Conservation (phyloP, 2,113 vertebrate species). For the Cepphus grylle region DNA sequence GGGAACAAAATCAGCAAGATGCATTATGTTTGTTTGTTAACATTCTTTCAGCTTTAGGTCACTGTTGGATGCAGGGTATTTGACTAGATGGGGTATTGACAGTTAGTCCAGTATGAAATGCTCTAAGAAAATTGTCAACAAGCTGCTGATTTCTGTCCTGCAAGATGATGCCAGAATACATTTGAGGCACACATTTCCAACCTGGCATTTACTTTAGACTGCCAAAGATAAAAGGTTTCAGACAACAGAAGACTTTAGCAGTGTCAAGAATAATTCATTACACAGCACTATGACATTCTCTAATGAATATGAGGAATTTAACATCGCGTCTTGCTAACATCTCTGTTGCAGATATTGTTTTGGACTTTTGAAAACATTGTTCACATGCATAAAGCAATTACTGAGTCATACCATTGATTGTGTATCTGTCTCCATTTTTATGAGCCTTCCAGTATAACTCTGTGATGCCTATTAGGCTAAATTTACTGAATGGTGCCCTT, state of each 20-base stretch:
- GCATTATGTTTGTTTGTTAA: conserved; percentile 14
- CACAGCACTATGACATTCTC: conserved; percentile 22
- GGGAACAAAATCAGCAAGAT: not conserved
- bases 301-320: conserved; percentile 42
- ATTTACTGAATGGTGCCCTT: not conserved
- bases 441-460: not conserved
- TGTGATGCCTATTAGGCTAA: conserved; percentile 26
- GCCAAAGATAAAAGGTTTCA: conserved; percentile 57
- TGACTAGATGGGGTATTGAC: conserved; percentile 24
- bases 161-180: conserved; percentile 30
- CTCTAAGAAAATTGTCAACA: conserved; percentile 60
- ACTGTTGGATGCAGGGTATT: conserved; percentile 8
- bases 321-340: not conserved
- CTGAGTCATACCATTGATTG: conserved; percentile 24
- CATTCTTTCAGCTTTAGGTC: not conserved
- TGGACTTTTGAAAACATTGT: conserved; percentile 18
- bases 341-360: conserved; percentile 36
- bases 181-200: not conserved
- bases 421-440: conserved; percentile 17
- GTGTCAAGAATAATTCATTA: conserved; percentile 44
- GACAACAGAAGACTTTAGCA: conserved; percentile 35
- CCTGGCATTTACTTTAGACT: conserved; percentile 56
- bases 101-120: conserved; percentile 50
- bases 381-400: conserved; percentile 38
- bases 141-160: conserved; percentile 33